A percentile compares a stretch with the other conserved stretches of the same genome.
Conservation (phyloP, 2,113 vertebrate genomes). For the Monopterus albus region DNA sequence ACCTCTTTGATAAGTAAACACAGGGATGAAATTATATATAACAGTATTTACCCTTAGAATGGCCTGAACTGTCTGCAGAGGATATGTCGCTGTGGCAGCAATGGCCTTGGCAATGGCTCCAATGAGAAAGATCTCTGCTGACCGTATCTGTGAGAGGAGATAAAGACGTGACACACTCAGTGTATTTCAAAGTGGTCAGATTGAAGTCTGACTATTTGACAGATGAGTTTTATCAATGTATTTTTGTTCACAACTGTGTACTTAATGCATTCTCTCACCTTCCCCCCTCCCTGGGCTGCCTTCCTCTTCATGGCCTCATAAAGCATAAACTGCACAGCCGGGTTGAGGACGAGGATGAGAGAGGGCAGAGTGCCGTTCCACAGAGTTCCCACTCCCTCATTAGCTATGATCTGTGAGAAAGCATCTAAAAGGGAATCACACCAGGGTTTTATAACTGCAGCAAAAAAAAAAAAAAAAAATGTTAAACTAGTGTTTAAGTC, state of each 20-base stretch:
- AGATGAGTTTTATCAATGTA: too few species aligned
- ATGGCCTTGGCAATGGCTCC: conserved; percentile 85
- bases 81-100: conserved; percentile 83
- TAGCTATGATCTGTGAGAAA: conserved; percentile 82
- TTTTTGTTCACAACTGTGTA: too few species aligned
- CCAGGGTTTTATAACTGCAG: neutral
- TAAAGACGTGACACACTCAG: neutral
- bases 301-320: conserved; percentile 86
- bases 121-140: conserved; percentile 84
- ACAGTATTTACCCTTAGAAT: conserved; percentile 81
- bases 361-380: conserved; percentile 85
- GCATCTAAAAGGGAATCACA: conserved; percentile 74
- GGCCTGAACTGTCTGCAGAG: conserved; percentile 85
- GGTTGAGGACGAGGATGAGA: conserved; percentile 85
- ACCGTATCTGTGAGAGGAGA: conserved; percentile 78
- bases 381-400: conserved; percentile 80
- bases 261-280: conserved; percentile 63
- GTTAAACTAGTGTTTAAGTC: too few species aligned
- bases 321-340: conserved; percentile 86
- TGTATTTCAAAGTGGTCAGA: neutral
- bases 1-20: neutral
- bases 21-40: neutral
- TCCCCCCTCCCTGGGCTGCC: conserved; percentile 73
- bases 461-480: too few species aligned
- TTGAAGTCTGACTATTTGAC: too few species aligned